Evolutionary conservation across 2,797 vertebrate species (phyloP), one percentile per base, ranked within the genome.

Genomic region (Myotis findleyi): DNA sequence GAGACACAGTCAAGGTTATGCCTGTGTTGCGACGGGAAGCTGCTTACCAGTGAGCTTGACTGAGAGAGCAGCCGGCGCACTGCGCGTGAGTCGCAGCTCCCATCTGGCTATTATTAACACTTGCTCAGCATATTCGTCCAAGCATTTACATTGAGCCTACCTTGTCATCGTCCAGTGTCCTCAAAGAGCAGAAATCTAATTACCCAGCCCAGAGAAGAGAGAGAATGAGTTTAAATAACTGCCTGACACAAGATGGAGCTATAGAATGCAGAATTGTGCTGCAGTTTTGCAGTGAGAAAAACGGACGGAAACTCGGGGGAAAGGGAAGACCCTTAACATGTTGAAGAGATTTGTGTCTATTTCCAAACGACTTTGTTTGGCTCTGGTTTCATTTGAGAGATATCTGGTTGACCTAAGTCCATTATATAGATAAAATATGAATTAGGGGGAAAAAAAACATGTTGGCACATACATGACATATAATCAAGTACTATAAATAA

Each of bases 231-330:
- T 64, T 75, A 92, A 95, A 82, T 80, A 91, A 87, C 33, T 79
- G 62, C 23, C 33, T 94, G 85, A 96, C 96, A 97, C 95, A 96
- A 97, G 96, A 95, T 97, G 97, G 97, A 96, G 97, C 97, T 98
- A 13, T 92, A 93, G 97, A 97, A 97, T 96, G 89, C 76, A 75
- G 93, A 95, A 97, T 97, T 3, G 2, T 14, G 21, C 66, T 93
- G 4, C 25, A 8, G 17, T 55, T 87, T 23, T 27, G 6, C 7
- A 3, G 47, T 6, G 53, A 79, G 38, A 30, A 47, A 55, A 87
- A 25, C 0, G 20, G 13, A 16, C 8, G 53, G 27, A 90, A 44
- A 68, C 44, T 12, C 17, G 36, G 62, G 20, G 23, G 21, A 76
- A 71, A 94, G 7, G 11, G 23, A 93, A 93, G 41, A 57, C 13